phyloP scores from a whole-genome alignment of 2,113 vertebrate species.

The Phocoena phocoena region DNA sequence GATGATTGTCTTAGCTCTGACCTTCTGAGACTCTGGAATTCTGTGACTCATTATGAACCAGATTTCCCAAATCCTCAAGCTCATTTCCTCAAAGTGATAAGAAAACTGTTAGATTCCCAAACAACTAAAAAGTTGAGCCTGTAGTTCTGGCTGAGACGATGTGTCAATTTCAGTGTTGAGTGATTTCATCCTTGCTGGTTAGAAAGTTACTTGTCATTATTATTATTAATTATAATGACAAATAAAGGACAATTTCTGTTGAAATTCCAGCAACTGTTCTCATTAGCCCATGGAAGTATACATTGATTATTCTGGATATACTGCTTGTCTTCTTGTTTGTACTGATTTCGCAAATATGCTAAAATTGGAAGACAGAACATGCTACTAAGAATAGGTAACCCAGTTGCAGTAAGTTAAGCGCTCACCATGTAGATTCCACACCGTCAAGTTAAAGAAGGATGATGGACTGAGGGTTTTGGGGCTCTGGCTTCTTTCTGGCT shows the following conservation, averaged over 20 bases:
- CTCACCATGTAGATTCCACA: neutral
- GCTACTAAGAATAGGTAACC: neutral
- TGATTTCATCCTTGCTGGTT: constrained; percentile 40
- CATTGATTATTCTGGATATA: constrained; percentile 16
- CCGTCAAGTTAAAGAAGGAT: neutral
- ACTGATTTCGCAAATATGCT: constrained; percentile 35
- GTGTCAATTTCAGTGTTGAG: constrained; percentile 18
- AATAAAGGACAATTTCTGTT: constrained; percentile 35
- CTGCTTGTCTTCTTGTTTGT: neutral
- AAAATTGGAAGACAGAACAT: constrained; percentile 13
- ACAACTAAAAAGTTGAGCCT: neutral
- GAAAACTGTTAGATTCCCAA: neutral
- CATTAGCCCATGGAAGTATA: constrained; percentile 3
- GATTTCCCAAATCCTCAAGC: constrained; percentile 33
- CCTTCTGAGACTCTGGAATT: constrained; percentile 2
- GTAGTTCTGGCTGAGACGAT: neutral
- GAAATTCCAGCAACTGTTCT: constrained; percentile 27
- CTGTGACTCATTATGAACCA: neutral
- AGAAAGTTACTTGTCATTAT: constrained; percentile 51
- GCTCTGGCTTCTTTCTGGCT: neutral
- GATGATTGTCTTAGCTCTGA: neutral
- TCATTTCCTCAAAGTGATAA: neutral
- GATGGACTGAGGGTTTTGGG: neutral
- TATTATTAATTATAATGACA: constrained; percentile 47
- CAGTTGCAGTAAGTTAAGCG: neutral